Evolutionary conservation across 2,797 vertebrate species (phyloP).

Genomic region (Salarias fasciatus): DNA sequence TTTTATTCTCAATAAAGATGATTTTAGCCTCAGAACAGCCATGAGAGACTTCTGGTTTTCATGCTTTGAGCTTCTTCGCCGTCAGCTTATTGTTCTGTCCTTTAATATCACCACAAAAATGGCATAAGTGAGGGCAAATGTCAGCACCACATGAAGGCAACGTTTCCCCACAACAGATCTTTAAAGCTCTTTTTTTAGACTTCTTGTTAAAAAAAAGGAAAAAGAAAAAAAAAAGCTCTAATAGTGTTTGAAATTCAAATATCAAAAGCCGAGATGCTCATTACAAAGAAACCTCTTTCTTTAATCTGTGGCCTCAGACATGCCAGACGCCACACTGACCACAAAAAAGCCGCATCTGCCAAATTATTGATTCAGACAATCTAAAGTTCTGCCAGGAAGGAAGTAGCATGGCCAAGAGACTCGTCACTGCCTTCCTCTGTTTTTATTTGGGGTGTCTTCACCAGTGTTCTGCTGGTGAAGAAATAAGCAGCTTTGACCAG

Average conservation of each 20-base stretch:
- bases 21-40: conserved; percentile 6
- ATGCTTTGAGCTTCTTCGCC: conserved; percentile 21
- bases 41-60: conserved; percentile 38
- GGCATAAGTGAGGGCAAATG: conserved; percentile 44
- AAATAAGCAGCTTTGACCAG: too few relatives aligned
- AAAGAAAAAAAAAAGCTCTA: conserved; percentile 28
- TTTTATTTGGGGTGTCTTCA: neutral
- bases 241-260: conserved; percentile 48
- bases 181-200: conserved; percentile 35
- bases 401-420: neutral
- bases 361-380: conserved; percentile 27
- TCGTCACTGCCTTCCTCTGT: neutral
- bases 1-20: conserved; percentile 6
- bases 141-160: conserved; percentile 52
- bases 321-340: conserved; percentile 16
- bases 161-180: conserved; percentile 34
- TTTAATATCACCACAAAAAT: conserved; percentile 51
- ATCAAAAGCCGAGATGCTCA: conserved; percentile 45
- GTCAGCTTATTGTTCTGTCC: conserved; percentile 36
- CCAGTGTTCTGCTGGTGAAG: too few relatives aligned
- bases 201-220: conserved; percentile 38
- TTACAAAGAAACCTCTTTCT: conserved; percentile 54
- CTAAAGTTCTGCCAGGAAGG: neutral
- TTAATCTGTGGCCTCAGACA: conserved; percentile 26
- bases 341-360: conserved; percentile 36